A percentile compares a stretch with the other conserved stretches of the same genome.
Evolutionary conservation across 2,797 vertebrate genomes (phyloP).

Genomic region (Tapera naevia): DNA sequence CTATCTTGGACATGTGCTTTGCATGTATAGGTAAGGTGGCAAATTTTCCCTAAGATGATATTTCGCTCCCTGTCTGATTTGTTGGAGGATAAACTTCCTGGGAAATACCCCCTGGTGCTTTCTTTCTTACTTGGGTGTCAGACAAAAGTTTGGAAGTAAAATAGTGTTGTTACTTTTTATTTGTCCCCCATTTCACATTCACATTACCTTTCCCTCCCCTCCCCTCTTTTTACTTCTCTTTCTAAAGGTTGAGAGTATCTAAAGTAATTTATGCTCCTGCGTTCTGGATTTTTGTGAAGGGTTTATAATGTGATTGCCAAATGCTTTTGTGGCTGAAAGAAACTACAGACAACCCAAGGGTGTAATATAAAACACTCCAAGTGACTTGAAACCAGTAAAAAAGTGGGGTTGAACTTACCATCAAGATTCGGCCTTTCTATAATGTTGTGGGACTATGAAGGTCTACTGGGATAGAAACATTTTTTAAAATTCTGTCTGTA

Average conservation of each 20-base stretch:
- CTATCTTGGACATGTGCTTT: background rate
- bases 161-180: background rate
- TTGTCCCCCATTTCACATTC: conserved; percentile 6
- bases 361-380: conserved; percentile 8
- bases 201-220: background rate
- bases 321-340: conserved; percentile 16
- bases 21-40: background rate
- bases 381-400: background rate
- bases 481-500: background rate
- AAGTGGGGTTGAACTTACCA: background rate
- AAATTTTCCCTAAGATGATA: background rate
- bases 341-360: conserved; percentile 29
- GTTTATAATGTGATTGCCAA: conserved; percentile 19
- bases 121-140: background rate
- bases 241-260: conserved; percentile 36
- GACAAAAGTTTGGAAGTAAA: background rate
- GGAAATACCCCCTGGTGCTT: background rate
- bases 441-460: conserved; percentile 21
- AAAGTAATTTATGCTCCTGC: conserved; percentile 3
- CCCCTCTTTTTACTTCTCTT: background rate
- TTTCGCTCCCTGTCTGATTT: background rate
- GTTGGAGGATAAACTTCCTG: background rate
- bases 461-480: background rate
- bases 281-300: conserved; percentile 29
- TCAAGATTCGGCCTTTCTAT: conserved; percentile 18